phyloP scores from a whole-genome alignment of 2,797 vertebrate species.

The Coilia nasus region DNA sequence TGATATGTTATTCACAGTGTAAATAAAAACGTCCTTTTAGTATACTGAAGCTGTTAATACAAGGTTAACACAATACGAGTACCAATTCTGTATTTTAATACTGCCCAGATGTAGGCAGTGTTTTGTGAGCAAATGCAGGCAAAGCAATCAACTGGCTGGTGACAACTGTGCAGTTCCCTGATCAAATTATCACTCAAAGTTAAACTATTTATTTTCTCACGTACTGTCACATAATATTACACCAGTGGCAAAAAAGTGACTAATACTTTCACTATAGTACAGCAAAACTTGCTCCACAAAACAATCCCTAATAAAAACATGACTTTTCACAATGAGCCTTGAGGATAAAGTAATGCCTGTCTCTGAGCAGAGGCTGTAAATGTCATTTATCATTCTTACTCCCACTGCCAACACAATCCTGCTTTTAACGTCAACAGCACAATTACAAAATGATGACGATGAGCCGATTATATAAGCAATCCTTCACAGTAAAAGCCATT shows the following conservation, averaged over 20 bases:
- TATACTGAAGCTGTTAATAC: neutral
- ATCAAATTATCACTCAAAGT: neutral
- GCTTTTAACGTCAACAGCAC: constrained; percentile 32
- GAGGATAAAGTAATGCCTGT: constrained; percentile 24
- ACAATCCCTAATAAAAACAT: neutral
- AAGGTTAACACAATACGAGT: neutral
- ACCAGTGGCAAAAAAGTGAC: neutral
- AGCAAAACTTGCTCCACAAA: neutral
- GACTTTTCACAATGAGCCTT: constrained; percentile 29
- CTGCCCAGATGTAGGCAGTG: neutral
- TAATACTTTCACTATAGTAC: neutral
- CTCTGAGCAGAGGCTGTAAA: constrained; percentile 36
- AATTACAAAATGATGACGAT: constrained; percentile 43
- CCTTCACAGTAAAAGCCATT: constrained; percentile 43
- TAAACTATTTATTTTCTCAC: neutral
- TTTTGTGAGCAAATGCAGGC: neutral
- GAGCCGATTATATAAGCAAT: constrained; percentile 44
- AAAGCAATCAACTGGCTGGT: neutral
- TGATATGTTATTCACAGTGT: neutral
- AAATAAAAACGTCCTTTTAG: neutral
- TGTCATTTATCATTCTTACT: constrained; percentile 44
- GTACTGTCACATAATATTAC: neutral
- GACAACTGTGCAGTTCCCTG: neutral
- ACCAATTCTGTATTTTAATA: neutral
- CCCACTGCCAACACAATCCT: constrained; percentile 32